phyloP scores from a whole-genome alignment of 2,797 vertebrate genomes.

The Sebastes oblongus region DNA sequence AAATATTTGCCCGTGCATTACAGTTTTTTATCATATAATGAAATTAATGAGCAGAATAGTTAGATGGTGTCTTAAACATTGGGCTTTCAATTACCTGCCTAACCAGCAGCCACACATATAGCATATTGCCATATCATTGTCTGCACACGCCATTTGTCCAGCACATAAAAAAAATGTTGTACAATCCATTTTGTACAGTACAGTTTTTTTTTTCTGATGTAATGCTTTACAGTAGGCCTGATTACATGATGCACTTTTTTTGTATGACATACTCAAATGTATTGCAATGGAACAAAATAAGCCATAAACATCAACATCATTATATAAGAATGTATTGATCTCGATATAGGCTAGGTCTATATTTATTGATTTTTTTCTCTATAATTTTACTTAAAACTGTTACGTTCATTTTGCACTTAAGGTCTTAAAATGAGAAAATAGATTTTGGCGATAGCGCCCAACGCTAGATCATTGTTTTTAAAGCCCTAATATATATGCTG shows the following conservation, averaged over 20 bases:
- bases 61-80: not conserved
- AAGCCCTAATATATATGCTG: not conserved
- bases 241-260: not conserved
- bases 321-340: no score
- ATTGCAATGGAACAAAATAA: not conserved
- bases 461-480: fast-evolving
- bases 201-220: not conserved
- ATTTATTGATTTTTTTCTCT: no score
- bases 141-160: not conserved
- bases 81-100: not conserved
- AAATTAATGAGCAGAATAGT: not conserved
- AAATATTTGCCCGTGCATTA: not conserved
- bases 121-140: not conserved
- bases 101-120: not conserved
- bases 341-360: no score
- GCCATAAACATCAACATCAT: not conserved
- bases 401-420: no score
- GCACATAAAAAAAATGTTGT: not conserved
- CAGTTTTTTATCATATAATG: not conserved
- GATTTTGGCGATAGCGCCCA: fast-evolving
- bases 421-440: no score
- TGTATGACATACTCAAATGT: not conserved
- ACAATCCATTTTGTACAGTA: not conserved
- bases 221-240: not conserved
- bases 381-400: no score